A percentile compares a stretch with the other conserved stretches of the same genome.
Evolutionary conservation across 2,888 invertebrate genomes (phyloP).

Genomic region (Matsumyia berberina): DNA sequence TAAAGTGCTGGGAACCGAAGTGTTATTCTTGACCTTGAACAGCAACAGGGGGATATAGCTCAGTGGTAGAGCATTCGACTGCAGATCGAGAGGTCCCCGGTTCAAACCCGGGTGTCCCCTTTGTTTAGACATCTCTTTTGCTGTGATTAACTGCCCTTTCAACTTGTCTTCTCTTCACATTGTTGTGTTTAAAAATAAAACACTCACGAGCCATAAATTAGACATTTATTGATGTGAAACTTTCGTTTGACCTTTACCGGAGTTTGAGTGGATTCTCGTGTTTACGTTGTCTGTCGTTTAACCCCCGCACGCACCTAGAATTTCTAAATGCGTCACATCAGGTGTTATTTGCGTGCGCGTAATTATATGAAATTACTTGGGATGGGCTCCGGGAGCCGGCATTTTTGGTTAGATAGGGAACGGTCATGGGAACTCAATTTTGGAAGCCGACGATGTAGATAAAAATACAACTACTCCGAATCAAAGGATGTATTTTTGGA

Average conservation of each 20-base stretch:
- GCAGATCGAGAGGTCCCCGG: slow-evolving; percentile 80
- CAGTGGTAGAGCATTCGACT: slow-evolving; percentile 80
- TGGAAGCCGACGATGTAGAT: slow-evolving; percentile 13
- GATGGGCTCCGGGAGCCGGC: not conserved
- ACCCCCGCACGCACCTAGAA: slow-evolving; percentile 6
- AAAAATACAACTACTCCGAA: not conserved
- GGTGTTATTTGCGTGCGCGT: slow-evolving; percentile 46
- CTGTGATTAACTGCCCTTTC: not conserved
- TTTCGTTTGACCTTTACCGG: slow-evolving; percentile 35
- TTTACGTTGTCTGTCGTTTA: slow-evolving; percentile 8
- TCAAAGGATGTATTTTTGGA: slow-evolving; percentile 14
- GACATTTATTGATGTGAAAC: not conserved
- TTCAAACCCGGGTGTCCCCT: slow-evolving; percentile 80
- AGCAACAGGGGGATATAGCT: slow-evolving; percentile 77
- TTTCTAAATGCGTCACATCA: slow-evolving; percentile 19
- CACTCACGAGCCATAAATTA: not conserved
- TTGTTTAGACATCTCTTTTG: slow-evolving; percentile 7
- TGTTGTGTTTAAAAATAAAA: not conserved
- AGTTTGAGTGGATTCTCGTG: slow-evolving; percentile 28
- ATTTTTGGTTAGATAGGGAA: not conserved
- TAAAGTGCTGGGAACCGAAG: not conserved
- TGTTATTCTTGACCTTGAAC: not conserved
- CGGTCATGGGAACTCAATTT: slow-evolving; percentile 28
- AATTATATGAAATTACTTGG: slow-evolving; percentile 32
- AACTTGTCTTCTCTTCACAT: not conserved